Conservation (phyloP, 2,113 vertebrate genomes). For the Euleptes europaea region DNA sequence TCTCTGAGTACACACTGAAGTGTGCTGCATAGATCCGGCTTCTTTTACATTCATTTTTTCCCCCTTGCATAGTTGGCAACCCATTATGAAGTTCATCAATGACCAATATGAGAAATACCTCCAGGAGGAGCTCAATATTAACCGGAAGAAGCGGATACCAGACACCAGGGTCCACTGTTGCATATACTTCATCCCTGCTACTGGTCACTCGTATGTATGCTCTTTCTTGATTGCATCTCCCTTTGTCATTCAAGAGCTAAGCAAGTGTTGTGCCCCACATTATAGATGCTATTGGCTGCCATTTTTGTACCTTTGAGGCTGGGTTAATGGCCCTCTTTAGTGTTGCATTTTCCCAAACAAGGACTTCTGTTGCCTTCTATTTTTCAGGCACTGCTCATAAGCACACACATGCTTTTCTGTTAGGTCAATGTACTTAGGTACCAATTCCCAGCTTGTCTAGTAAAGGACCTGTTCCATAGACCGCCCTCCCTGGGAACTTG, state of each 20-base stretch:
- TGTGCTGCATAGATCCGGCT: background rate
- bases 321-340: background rate
- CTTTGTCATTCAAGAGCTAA: no score
- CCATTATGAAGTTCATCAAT: constrained; percentile 98
- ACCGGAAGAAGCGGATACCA: constrained; percentile 94
- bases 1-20: background rate
- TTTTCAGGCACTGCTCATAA: background rate
- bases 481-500: background rate
- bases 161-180: constrained; percentile 97
- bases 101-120: constrained; percentile 97
- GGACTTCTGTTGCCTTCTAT: no score
- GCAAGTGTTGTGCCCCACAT: background rate
- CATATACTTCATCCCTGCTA: constrained; percentile 98
- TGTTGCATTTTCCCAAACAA: background rate
- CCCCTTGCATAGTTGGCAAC: constrained; percentile 86
- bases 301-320: background rate
- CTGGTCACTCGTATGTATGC: constrained; percentile 90
- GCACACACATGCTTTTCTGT: background rate
- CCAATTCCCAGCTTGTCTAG: background rate
- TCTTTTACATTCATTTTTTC: background rate
- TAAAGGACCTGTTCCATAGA: background rate
- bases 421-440: background rate
- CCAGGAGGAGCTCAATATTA: constrained; percentile 95
- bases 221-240: background rate
- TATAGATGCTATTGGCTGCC: background rate